Percentiles rank a stretch among this genome's conserved stretches.
phyloP scores from a whole-genome alignment of 2,797 vertebrate species.

The Melanotaenia maccullochi region DNA sequence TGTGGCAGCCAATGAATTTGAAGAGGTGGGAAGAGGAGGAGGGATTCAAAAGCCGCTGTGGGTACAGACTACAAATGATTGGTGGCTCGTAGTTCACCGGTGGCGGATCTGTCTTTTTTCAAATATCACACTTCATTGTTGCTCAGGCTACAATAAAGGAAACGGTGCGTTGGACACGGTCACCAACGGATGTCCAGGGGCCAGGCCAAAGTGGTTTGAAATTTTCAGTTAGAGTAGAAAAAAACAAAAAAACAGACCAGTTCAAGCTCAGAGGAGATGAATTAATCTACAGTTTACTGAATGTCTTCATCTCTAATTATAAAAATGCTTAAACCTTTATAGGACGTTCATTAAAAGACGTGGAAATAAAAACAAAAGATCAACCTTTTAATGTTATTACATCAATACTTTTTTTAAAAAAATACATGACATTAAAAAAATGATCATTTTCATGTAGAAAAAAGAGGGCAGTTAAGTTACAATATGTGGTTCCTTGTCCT shows the following conservation, averaged over 20 bases:
- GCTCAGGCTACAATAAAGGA: constrained; percentile 65
- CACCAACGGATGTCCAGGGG: constrained; percentile 1
- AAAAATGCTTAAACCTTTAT: neutral
- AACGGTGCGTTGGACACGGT: constrained; percentile 52
- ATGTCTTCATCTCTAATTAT: neutral
- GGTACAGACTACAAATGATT: constrained; percentile 76
- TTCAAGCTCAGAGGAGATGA: neutral
- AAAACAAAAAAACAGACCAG: constrained; percentile 3
- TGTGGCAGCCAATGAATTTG: constrained; percentile 88
- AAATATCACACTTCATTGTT: constrained; percentile 77
- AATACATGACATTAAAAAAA: too few relatives aligned
- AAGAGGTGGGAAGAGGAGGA: constrained; percentile 75
- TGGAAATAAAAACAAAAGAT: neutral
- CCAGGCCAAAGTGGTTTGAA: constrained; percentile 23
- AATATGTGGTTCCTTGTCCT: too few relatives aligned
- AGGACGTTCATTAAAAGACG: neutral
- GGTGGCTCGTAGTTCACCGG: constrained; percentile 74
- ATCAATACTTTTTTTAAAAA: too few relatives aligned
- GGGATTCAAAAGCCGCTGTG: constrained; percentile 68
- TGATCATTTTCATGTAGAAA: too few relatives aligned
- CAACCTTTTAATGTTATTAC: neutral
- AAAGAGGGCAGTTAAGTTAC: too few relatives aligned
- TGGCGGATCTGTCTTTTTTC: constrained; percentile 70
- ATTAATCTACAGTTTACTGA: neutral
- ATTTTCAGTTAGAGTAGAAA: constrained; percentile 50